These are phyloP conservation scores for Galerucella calmariensis DNA, from an alignment of 2,888 invertebrate genomes.

Conservation along the genomic window DNA sequence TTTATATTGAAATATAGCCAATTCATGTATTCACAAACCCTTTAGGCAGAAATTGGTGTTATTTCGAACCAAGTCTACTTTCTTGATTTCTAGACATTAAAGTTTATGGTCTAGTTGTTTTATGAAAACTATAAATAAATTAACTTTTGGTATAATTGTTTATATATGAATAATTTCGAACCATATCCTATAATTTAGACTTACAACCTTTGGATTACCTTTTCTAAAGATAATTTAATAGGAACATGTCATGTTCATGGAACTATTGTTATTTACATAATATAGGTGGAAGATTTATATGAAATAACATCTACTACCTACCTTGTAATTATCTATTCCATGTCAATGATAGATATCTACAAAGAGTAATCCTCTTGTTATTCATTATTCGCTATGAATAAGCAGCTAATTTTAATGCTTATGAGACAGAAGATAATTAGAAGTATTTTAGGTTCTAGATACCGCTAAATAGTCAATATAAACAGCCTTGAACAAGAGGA, in stretches of 20 bases:
- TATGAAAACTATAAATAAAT: background rate
- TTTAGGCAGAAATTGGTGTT: background rate
- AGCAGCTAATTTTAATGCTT: slow-evolving; percentile 1
- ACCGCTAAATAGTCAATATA: slow-evolving; percentile 12
- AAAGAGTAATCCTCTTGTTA: background rate
- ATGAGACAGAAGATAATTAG: background rate
- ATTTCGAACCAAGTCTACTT: background rate
- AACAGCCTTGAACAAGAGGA: slow-evolving; percentile 14
- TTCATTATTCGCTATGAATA: background rate
- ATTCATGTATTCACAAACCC: background rate
- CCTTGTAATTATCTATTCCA: too few species aligned
- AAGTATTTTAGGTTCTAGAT: background rate
- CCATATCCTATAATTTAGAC: background rate
- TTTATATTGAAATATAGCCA: background rate
- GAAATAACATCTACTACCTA: too few species aligned
- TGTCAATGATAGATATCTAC: background rate
- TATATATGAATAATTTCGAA: background rate
- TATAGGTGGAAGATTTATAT: background rate
- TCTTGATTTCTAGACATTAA: slow-evolving; percentile 4
- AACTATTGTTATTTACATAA: background rate
- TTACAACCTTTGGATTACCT: background rate
- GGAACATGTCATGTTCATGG: background rate
- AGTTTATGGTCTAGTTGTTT: background rate
- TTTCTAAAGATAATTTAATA: background rate
- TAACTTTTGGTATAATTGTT: background rate